phyloP scores from a whole-genome alignment of 2,888 invertebrate species.

The Eudemis profundana region DNA sequence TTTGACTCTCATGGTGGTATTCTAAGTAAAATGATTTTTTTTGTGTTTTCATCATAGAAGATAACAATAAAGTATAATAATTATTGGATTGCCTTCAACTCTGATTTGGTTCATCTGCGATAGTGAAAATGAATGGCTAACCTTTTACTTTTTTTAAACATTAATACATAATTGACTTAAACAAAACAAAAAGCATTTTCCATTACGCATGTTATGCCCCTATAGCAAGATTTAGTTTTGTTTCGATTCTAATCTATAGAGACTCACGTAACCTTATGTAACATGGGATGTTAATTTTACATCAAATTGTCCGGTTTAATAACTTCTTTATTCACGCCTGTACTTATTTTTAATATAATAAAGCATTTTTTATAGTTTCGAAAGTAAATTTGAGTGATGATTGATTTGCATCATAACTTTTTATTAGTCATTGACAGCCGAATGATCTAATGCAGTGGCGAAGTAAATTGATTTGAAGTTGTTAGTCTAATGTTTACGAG shows the following conservation, averaged over 20 bases:
- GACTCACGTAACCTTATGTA: slow-evolving; percentile 25
- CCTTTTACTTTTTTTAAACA: not conserved
- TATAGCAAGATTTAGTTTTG: slow-evolving; percentile 11
- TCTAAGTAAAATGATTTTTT: too few relatives aligned
- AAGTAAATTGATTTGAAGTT: slow-evolving; percentile 5
- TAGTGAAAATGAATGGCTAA: too few relatives aligned
- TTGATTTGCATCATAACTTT: slow-evolving; percentile 31
- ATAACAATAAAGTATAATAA: too few relatives aligned
- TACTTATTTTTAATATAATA: slow-evolving; percentile 23
- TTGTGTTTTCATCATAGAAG: too few relatives aligned
- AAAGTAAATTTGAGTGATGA: slow-evolving; percentile 10
- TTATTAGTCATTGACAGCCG: slow-evolving; percentile 9
- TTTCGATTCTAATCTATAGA: slow-evolving; percentile 15
- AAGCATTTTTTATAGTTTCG: slow-evolving; percentile 17
- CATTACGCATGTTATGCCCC: not conserved
- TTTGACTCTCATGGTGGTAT: too few relatives aligned
- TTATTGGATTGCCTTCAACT: too few relatives aligned
- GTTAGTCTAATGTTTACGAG: not conserved
- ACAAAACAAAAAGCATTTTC: not conserved
- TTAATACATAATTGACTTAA: not conserved
- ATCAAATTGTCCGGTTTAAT: slow-evolving; percentile 7
- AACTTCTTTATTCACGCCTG: slow-evolving; percentile 33
- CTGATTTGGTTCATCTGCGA: too few relatives aligned
- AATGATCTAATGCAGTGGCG: slow-evolving; percentile 26
- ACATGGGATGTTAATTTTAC: slow-evolving; percentile 28